Percentiles rank a stretch among this genome's conserved stretches.
Evolutionary conservation across 2,888 invertebrate species (phyloP).

Genomic region (Macroteleia sp.): DNA sequence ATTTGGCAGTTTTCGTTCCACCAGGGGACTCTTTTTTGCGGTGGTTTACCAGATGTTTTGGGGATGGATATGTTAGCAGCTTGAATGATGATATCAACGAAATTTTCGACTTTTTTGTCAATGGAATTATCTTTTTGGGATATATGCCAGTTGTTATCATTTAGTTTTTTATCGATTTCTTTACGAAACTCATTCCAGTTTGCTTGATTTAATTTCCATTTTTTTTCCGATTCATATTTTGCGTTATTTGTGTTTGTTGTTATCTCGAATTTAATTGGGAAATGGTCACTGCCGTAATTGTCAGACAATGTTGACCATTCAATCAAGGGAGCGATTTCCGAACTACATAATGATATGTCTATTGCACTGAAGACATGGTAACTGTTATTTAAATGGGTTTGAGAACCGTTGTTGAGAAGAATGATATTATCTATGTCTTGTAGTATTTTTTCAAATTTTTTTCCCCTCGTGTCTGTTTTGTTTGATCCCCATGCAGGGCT

Average conservation of each 20-base stretch:
- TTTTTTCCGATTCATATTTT: not conserved
- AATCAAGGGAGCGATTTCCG: slow-evolving; percentile 11
- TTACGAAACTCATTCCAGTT: slow-evolving; percentile 52
- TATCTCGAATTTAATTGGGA: slow-evolving; percentile 44
- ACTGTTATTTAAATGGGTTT: slow-evolving; percentile 58
- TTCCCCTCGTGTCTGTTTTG: slow-evolving; percentile 59
- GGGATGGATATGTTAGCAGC: slow-evolving; percentile 40
- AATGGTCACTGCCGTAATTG: slow-evolving; percentile 59
- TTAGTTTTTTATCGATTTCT: slow-evolving; percentile 4
- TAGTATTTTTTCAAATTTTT: slow-evolving; percentile 48
- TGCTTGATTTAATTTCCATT: slow-evolving; percentile 60
- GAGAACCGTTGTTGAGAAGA: slow-evolving; percentile 25
- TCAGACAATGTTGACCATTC: slow-evolving; percentile 9
- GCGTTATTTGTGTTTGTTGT: too few relatives aligned
- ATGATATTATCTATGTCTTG: slow-evolving; percentile 11
- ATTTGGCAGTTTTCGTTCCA: slow-evolving; percentile 22
- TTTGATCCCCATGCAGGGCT: slow-evolving; percentile 55
- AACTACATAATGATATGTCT: slow-evolving; percentile 52
- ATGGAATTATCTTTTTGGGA: slow-evolving; percentile 5
- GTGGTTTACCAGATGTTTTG: slow-evolving; percentile 18
- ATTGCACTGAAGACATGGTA: slow-evolving; percentile 48
- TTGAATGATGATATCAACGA: slow-evolving; percentile 31
- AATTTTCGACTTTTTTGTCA: slow-evolving; percentile 29
- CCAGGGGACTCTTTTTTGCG: slow-evolving; percentile 19
- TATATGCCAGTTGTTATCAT: not conserved